phyloP scores from a whole-genome alignment of 2,113 vertebrate species.

The Chionodraco myersi region DNA sequence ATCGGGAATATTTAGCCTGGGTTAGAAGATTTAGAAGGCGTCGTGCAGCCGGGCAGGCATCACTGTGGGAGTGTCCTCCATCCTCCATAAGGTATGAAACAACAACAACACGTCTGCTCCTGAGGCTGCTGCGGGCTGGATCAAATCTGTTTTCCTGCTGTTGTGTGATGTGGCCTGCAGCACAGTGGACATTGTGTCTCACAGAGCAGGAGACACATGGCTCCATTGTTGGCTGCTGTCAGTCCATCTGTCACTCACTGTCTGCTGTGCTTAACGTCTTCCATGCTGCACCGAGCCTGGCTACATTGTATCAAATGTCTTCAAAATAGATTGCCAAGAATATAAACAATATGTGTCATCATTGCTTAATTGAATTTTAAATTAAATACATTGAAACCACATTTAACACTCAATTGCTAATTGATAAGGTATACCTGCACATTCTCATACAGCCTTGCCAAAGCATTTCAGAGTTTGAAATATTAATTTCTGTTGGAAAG shows the following conservation, averaged over 20 bases:
- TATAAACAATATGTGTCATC: not conserved
- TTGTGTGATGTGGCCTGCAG: conserved; percentile 35
- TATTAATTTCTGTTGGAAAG: not conserved
- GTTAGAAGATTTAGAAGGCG: not conserved
- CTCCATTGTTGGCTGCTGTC: not conserved
- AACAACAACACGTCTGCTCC: not conserved
- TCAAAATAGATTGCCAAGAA: not conserved
- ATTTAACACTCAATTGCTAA: not conserved
- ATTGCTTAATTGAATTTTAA: not conserved
- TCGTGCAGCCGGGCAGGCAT: conserved; percentile 2
- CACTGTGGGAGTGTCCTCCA: not conserved
- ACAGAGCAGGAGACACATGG: not conserved
- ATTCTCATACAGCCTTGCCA: not conserved
- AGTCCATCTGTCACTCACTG: not conserved
- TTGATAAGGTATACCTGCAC: not conserved
- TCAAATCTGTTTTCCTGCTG: not conserved
- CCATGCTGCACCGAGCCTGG: not conserved
- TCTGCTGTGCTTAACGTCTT: not conserved
- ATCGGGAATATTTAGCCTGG: not conserved
- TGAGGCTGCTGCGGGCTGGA: not conserved
- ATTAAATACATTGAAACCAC: not conserved
- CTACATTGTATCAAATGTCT: no score
- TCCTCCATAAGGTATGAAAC: conserved; percentile 28
- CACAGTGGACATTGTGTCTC: not conserved
- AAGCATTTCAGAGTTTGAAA: not conserved